phyloP scores from a whole-genome alignment of 2,113 vertebrate genomes.

The Kryptolebias marmoratus region DNA sequence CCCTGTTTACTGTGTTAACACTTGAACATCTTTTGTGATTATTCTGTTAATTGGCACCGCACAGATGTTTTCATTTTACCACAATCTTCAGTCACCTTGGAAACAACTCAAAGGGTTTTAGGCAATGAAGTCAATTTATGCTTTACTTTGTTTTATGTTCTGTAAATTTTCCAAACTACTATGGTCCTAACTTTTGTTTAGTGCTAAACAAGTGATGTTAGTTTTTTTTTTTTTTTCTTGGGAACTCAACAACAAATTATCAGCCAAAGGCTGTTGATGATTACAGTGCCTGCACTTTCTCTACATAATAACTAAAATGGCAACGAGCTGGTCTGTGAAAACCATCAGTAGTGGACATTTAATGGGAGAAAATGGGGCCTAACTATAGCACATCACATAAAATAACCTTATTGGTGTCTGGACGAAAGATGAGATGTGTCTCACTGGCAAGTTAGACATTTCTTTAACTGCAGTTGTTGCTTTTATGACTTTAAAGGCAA shows the following conservation, averaged over 20 bases:
- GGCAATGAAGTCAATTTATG: neutral
- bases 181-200: neutral
- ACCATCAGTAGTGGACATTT: neutral
- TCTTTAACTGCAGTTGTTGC: neutral
- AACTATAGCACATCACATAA: neutral
- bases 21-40: no score
- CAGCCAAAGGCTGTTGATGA: neutral
- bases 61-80: conserved; percentile 20
- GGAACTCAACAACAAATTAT: neutral
- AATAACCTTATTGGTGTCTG: neutral
- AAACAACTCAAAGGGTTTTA: conserved; percentile 24
- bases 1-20: neutral
- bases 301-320: conserved; percentile 23
- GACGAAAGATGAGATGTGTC: neutral
- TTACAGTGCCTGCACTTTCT: conserved; percentile 7
- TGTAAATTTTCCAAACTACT: conserved; percentile 1
- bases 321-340: neutral
- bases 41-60: neutral
- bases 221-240: neutral
- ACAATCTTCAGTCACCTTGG: conserved; percentile 39
- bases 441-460: neutral
- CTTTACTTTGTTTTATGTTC: neutral
- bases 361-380: neutral
- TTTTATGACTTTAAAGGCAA: neutral
- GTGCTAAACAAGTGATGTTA: neutral